These are phyloP conservation scores for Macrosteles quadrilineatus DNA, from an alignment of 1,140 invertebrate species.

Conservation along the genomic window DNA sequence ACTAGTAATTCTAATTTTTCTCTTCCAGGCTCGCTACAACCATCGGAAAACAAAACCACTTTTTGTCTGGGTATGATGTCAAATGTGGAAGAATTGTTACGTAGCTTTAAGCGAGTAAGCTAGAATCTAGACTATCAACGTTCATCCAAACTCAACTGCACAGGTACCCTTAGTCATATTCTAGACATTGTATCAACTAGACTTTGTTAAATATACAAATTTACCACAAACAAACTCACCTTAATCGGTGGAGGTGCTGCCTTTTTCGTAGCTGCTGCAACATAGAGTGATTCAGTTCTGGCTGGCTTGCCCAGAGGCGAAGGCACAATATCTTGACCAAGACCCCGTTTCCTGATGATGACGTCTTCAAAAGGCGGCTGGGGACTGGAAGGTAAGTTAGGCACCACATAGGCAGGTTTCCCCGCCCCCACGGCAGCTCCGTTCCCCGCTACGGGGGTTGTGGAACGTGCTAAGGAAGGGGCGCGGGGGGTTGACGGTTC, in stretches of 20 bases:
- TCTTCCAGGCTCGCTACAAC: no score
- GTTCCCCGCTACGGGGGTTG: constrained; percentile 50
- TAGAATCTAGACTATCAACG: no score
- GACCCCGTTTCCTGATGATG: constrained; percentile 70
- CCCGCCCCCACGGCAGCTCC: constrained; percentile 43
- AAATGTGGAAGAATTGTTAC: no score
- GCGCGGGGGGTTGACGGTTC: constrained; percentile 25
- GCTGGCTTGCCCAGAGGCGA: constrained; percentile 74
- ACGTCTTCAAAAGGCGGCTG: constrained; percentile 75
- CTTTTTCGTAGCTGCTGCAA: constrained; percentile 39
- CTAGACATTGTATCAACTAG: no score
- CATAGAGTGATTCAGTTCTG: constrained; percentile 73
- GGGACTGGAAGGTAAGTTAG: constrained; percentile 35
- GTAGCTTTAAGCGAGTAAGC: no score
- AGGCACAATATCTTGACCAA: constrained; percentile 85
- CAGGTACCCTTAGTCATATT: no score
- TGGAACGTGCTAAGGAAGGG: constrained; percentile 41
- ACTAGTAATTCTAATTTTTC: no score
- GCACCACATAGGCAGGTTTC: constrained; percentile 50
- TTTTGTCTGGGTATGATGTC: no score
- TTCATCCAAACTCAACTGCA: no score
- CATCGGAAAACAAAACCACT: no score
- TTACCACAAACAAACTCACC: constrained; percentile 37
- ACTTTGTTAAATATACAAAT: no score
- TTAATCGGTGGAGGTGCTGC: constrained; percentile 39